These are phyloP conservation scores for Rambutsinella grinnellia DNA, from an alignment of 2,888 invertebrate species.

Conservation along the genomic window DNA sequence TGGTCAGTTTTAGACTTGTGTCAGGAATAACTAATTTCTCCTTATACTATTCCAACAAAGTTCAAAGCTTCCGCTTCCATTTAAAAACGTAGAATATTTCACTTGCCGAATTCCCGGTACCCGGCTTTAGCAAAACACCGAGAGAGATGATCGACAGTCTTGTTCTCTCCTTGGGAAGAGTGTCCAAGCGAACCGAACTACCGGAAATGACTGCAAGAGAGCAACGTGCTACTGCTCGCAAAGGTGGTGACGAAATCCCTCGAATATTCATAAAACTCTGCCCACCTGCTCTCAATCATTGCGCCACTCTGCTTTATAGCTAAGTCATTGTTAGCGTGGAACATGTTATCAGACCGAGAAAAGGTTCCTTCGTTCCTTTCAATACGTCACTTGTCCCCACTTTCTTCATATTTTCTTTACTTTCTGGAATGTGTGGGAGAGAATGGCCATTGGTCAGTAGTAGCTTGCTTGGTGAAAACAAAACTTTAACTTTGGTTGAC, in stretches of 20 bases:
- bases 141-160: neutral
- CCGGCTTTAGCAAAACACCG: no score
- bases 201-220: conserved; percentile 67
- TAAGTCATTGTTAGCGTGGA: conserved; percentile 28
- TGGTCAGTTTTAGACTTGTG: no score
- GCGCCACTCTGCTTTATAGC: conserved; percentile 51
- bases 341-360: conserved; percentile 10
- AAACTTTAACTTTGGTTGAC: conserved; percentile 19
- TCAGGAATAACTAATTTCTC: no score
- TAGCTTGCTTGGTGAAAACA: no score
- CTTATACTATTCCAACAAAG: no score
- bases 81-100: no score
- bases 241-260: conserved; percentile 28
- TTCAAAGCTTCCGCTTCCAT: no score
- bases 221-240: conserved; percentile 62
- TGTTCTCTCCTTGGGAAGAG: conserved; percentile 28
- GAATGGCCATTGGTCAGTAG: no score
- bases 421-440: no score
- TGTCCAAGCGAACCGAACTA: conserved; percentile 58
- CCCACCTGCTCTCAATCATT: conserved; percentile 66
- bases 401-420: no score
- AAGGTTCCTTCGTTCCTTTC: conserved; percentile 29
- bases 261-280: conserved; percentile 6
- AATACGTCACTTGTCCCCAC: no score
- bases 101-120: no score